Percentiles rank a stretch among this genome's conserved stretches.
phyloP scores from a whole-genome alignment of 2,113 vertebrate species.

The Myotis brandtii region DNA sequence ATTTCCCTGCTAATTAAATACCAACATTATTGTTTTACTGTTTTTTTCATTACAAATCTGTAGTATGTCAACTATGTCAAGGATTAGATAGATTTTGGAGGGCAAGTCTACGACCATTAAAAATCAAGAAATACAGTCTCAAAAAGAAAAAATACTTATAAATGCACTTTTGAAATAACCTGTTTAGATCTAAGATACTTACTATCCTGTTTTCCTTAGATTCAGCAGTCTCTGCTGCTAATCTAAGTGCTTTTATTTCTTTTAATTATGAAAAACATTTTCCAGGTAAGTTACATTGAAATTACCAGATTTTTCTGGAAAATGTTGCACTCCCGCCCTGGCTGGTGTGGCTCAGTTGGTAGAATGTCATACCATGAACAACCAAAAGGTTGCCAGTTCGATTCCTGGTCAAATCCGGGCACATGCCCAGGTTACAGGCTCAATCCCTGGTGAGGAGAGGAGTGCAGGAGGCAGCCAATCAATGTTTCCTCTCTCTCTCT shows the following conservation, averaged over 20 bases:
- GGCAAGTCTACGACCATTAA: neutral
- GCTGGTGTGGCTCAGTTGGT: too few species aligned
- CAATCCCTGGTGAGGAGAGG: too few species aligned
- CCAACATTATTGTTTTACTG: neutral
- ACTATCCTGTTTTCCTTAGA: neutral
- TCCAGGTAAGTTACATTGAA: neutral
- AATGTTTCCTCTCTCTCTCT: too few species aligned
- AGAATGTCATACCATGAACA: too few species aligned
- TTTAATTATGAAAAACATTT: conserved; percentile 50
- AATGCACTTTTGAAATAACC: conserved; percentile 4
- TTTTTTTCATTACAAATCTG: conserved; percentile 32
- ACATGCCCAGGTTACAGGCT: too few species aligned
- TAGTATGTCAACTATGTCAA: neutral
- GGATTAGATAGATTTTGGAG: neutral
- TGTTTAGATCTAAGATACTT: neutral
- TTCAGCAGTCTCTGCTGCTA: neutral
- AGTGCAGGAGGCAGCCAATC: too few species aligned
- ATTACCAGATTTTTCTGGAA: conserved; percentile 47
- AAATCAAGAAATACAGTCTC: neutral
- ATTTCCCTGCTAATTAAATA: conserved; percentile 19
- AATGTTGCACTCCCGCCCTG: neutral
- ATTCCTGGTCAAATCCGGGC: too few species aligned
- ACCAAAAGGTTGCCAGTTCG: too few species aligned
- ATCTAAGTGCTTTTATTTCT: conserved; percentile 19
- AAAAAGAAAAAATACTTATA: neutral